phyloP scores from a whole-genome alignment of 2,888 invertebrate genomes.

The Eudasyphora cyanicolor region DNA sequence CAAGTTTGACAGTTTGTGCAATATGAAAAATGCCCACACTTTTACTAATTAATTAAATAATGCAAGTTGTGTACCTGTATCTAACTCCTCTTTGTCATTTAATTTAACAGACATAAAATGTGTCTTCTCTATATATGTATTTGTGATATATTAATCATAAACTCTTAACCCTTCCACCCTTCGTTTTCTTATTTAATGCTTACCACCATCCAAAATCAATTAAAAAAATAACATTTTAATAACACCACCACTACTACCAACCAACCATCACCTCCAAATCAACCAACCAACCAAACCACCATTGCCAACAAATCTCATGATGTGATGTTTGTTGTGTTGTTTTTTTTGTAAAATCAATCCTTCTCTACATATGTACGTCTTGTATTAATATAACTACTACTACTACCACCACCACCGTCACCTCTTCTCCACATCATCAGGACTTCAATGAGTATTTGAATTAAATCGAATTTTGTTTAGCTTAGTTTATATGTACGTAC shows the following conservation, averaged over 20 bases:
- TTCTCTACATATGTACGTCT: constrained; percentile 47
- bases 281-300: constrained; percentile 67
- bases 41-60: neutral
- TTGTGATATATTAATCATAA: constrained; percentile 63
- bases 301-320: constrained; percentile 24
- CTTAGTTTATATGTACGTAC: constrained; percentile 32
- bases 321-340: constrained; percentile 43
- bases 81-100: neutral
- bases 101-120: neutral
- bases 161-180: constrained; percentile 76
- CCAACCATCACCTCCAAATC: constrained; percentile 58
- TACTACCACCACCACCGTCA: constrained; percentile 67
- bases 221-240: constrained; percentile 18
- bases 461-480: constrained; percentile 69
- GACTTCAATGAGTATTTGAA: constrained; percentile 81
- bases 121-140: constrained; percentile 28
- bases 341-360: constrained; percentile 35
- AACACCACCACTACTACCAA: constrained; percentile 43
- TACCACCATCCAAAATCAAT: constrained; percentile 73
- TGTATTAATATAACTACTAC: constrained; percentile 45
- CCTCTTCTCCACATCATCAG: constrained; percentile 73
- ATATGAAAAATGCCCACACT: neutral
- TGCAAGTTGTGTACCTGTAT: neutral
- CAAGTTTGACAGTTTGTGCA: neutral
- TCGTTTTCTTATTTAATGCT: constrained; percentile 76